Evolutionary conservation across 2,888 invertebrate genomes (phyloP).

Genomic region (Dermolepida albohirtum): DNA sequence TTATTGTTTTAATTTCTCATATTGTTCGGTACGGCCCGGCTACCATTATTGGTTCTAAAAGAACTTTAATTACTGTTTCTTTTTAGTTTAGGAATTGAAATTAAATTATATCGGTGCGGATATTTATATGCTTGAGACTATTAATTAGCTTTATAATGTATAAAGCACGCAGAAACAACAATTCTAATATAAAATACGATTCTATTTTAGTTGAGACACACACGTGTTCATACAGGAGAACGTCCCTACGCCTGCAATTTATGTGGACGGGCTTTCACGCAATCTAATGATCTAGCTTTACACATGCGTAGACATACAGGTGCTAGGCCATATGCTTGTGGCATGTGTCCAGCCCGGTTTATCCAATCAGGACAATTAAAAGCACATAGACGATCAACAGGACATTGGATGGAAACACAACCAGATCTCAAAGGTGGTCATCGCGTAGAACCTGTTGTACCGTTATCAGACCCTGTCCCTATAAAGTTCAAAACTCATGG

Average conservation of each 20-base stretch:
- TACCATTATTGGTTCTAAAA: too few species aligned
- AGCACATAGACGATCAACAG: constrained; percentile 72
- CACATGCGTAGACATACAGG: constrained; percentile 80
- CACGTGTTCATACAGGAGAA: constrained; percentile 65
- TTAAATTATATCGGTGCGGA: too few species aligned
- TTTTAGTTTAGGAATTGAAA: too few species aligned
- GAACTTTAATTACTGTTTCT: too few species aligned
- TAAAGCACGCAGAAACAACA: too few species aligned
- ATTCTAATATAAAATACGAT: background rate
- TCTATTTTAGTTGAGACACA: constrained; percentile 61
- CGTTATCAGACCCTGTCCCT: constrained; percentile 60
- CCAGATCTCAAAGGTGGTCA: constrained; percentile 64
- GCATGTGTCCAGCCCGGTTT: constrained; percentile 75
- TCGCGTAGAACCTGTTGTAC: constrained; percentile 63
- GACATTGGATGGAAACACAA: constrained; percentile 68
- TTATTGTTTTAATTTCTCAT: too few species aligned
- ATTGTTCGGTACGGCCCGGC: too few species aligned
- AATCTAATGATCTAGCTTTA: constrained; percentile 78
- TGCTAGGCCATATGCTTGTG: constrained; percentile 74
- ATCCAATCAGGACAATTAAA: constrained; percentile 74
- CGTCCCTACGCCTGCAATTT: constrained; percentile 65
- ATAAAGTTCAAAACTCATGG: constrained; percentile 63
- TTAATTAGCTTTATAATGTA: too few species aligned
- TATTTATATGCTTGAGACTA: too few species aligned
- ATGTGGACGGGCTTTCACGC: constrained; percentile 70